These are phyloP conservation scores for Brenthis ino DNA, from an alignment of 2,888 invertebrate genomes.

Conservation along the genomic window DNA sequence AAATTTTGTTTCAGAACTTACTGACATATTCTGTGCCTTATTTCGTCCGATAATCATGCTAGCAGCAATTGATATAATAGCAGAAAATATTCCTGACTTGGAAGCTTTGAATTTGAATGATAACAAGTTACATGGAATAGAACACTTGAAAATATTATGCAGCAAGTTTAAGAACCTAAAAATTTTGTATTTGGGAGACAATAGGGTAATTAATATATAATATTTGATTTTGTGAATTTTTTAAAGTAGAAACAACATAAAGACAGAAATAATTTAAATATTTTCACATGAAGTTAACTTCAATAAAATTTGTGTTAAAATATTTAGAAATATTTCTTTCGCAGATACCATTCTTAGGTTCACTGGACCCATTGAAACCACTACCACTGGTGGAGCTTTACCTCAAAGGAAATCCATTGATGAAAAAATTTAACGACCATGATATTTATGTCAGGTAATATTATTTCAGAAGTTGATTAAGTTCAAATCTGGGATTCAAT, in stretches of 20 bases:
- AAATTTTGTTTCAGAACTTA: constrained; percentile 77
- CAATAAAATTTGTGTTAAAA: too few species aligned
- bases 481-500: not conserved
- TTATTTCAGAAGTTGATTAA: constrained; percentile 27
- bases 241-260: too few species aligned
- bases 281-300: too few species aligned
- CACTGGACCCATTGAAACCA: constrained; percentile 86
- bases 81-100: constrained; percentile 91
- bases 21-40: constrained; percentile 88
- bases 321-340: constrained; percentile 8
- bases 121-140: constrained; percentile 87
- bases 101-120: constrained; percentile 91
- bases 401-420: constrained; percentile 90
- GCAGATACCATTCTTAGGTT: constrained; percentile 86
- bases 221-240: too few species aligned
- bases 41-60: constrained; percentile 87
- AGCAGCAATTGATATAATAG: constrained; percentile 89
- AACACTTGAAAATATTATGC: constrained; percentile 85
- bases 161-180: constrained; percentile 87
- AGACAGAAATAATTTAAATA: too few species aligned
- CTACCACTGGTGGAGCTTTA: constrained; percentile 89
- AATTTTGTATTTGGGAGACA: constrained; percentile 90
- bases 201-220: constrained; percentile 84
- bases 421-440: constrained; percentile 89
- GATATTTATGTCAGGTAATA: constrained; percentile 92